Evolutionary conservation across 2,113 vertebrate genomes (phyloP).

Genomic region (Phrynosoma blainvillii): DNA sequence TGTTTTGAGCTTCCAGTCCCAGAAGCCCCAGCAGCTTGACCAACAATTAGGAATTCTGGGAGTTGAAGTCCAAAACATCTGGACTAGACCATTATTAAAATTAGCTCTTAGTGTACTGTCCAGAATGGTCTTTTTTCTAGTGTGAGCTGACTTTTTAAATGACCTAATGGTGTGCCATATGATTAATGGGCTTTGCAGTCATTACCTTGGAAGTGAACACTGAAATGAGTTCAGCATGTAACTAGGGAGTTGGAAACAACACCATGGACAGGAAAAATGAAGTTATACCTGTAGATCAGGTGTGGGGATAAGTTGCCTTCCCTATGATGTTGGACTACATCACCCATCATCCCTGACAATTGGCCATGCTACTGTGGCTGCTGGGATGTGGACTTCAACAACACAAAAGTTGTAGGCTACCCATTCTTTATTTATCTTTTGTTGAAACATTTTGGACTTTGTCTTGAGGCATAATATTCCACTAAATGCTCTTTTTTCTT

Average conservation of each 20-base stretch:
- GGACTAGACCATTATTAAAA: no score
- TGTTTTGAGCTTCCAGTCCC: no score
- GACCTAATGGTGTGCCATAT: no score
- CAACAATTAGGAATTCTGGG: no score
- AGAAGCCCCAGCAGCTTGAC: no score
- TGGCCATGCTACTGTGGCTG: neutral
- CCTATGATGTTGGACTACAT: neutral
- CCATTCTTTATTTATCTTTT: no score
- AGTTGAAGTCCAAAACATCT: no score
- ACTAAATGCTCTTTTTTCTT: neutral
- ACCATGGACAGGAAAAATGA: neutral
- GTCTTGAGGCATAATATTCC: neutral
- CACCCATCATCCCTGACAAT: neutral
- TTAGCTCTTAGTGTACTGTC: neutral
- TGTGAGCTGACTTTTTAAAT: neutral
- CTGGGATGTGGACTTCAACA: neutral
- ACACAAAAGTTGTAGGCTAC: neutral
- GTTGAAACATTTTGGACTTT: neutral
- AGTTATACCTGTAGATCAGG: neutral
- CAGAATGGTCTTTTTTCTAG: neutral
- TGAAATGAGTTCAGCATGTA: neutral
- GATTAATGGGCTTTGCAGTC: neutral
- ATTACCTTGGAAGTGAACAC: neutral
- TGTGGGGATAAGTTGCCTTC: neutral
- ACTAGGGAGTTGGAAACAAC: neutral